Percentiles rank a stretch among this genome's conserved stretches.
Conservation (phyloP, 2,888 invertebrate species). For the Clusia tigrina region DNA sequence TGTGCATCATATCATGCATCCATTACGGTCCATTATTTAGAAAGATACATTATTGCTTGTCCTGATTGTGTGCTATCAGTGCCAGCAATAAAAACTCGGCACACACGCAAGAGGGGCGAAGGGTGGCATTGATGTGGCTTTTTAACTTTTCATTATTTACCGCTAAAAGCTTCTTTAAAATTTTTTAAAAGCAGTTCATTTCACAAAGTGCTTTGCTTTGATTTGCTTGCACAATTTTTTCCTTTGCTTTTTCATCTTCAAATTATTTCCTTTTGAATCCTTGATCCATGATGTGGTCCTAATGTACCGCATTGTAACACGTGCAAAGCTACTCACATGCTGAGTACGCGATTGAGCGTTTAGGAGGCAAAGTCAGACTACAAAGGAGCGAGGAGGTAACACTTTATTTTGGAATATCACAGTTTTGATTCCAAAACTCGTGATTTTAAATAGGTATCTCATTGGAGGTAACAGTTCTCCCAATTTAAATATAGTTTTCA, state of each 20-base stretch:
- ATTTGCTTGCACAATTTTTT: not conserved
- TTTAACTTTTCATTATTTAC: constrained; percentile 66
- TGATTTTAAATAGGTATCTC: no score
- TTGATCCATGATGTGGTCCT: no score
- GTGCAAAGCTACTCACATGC: no score
- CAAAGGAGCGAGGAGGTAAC: no score
- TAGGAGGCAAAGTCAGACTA: no score
- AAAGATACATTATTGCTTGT: constrained; percentile 11
- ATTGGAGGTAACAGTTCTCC: no score
- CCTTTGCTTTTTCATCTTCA: not conserved
- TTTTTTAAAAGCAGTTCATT: constrained; percentile 36
- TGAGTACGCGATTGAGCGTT: no score
- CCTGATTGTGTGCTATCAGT: not conserved
- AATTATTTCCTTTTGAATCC: not conserved
- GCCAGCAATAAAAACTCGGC: constrained; percentile 3
- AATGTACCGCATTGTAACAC: no score
- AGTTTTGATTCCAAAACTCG: no score
- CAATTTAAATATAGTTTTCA: no score
- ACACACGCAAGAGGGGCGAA: not conserved
- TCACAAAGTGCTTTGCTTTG: not conserved
- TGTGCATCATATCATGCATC: constrained; percentile 11
- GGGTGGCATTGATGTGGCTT: constrained; percentile 64
- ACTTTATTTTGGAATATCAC: no score
- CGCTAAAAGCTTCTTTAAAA: constrained; percentile 65
- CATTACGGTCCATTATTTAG: constrained; percentile 25